A percentile compares a stretch with the other conserved stretches of the same genome.
Evolutionary conservation across 2,113 vertebrate species (phyloP).

Genomic region (Sander lucioperca): DNA sequence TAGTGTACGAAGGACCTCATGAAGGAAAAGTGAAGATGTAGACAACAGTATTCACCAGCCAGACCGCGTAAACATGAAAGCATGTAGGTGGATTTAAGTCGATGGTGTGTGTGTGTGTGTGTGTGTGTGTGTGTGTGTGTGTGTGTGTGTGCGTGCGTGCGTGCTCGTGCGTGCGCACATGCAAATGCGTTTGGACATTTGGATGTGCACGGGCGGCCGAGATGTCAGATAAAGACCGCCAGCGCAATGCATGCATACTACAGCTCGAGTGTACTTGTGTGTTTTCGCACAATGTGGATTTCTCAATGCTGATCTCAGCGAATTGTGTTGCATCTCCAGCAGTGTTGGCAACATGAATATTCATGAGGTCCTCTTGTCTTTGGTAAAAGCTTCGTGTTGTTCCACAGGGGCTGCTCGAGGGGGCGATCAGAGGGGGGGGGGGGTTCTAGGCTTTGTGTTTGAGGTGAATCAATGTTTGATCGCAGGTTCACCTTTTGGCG

Average conservation of each 20-base stretch:
- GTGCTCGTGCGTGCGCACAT: background rate
- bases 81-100: conserved; percentile 52
- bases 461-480: conserved; percentile 52
- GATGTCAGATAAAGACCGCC: conserved; percentile 40
- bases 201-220: conserved; percentile 35
- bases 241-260: conserved; percentile 20
- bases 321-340: conserved; percentile 60
- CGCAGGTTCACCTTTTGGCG: conserved; percentile 25
- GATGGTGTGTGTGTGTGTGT: conserved; percentile 1
- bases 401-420: conserved; percentile 31
- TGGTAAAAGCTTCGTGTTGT: conserved; percentile 64
- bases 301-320: conserved; percentile 68
- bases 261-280: conserved; percentile 40
- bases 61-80: conserved; percentile 48
- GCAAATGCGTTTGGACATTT: conserved; percentile 17
- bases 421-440: background rate
- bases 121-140: background rate
- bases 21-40: conserved; percentile 8
- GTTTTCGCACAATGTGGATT: conserved; percentile 67
- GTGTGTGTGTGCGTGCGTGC: conserved; percentile 1
- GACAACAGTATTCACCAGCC: conserved; percentile 19
- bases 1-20: background rate
- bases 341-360: conserved; percentile 61
- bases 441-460: background rate
- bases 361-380: conserved; percentile 68